Percentiles rank a stretch among this genome's conserved stretches.
Conservation (phyloP, 2,888 invertebrate species). For the Drosophila rubida region DNA sequence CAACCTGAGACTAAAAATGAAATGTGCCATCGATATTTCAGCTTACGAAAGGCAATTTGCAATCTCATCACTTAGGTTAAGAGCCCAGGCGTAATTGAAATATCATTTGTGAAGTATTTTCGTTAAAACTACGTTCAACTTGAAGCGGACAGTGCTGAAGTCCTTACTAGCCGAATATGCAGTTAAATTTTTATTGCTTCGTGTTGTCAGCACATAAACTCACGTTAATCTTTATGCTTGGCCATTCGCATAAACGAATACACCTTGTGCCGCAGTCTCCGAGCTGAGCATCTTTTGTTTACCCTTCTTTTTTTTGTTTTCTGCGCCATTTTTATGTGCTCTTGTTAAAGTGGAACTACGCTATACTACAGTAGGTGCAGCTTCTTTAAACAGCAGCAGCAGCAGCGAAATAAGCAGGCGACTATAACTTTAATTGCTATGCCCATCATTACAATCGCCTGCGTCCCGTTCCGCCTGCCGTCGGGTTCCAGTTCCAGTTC, state of each 20-base stretch:
- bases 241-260: constrained; percentile 46
- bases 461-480: not conserved
- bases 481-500: not conserved
- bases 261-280: constrained; percentile 54
- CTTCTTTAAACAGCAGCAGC: constrained; percentile 41
- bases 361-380: constrained; percentile 38
- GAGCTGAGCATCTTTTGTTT: constrained; percentile 15
- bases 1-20: too few species aligned
- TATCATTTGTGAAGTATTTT: not conserved
- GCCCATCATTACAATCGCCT: constrained; percentile 76
- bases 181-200: constrained; percentile 42
- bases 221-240: constrained; percentile 65
- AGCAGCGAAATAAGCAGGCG: constrained; percentile 46
- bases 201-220: constrained; percentile 48
- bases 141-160: constrained; percentile 26
- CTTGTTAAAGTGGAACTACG: constrained; percentile 56
- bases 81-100: constrained; percentile 1
- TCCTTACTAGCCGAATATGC: constrained; percentile 46
- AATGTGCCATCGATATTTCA: not conserved
- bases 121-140: constrained; percentile 4
- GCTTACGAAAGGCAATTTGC: not conserved
- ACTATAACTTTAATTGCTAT: constrained; percentile 72
- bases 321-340: constrained; percentile 68
- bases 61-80: not conserved
- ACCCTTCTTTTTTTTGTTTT: constrained; percentile 38